phyloP scores from a whole-genome alignment of 1,140 invertebrate genomes.

The Drepana arcuata region DNA sequence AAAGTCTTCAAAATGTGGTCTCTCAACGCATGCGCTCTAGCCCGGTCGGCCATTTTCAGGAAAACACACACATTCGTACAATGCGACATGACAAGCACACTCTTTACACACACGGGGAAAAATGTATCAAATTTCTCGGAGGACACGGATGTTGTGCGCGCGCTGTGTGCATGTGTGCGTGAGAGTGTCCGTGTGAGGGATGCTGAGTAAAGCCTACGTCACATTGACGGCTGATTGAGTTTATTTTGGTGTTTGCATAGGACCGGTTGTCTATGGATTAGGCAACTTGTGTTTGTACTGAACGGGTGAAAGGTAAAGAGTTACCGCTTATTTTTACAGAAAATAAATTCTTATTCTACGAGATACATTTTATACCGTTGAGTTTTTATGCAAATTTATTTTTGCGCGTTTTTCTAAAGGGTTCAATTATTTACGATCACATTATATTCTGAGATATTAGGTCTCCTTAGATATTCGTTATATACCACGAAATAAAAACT shows the following conservation, averaged over 20 bases:
- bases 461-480: too few relatives aligned
- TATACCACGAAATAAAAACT: too few relatives aligned
- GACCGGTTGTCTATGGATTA: constrained; percentile 3
- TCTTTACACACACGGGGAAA: constrained; percentile 6
- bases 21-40: constrained; percentile 20
- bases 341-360: too few relatives aligned
- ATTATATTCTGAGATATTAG: too few relatives aligned
- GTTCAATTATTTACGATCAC: too few relatives aligned
- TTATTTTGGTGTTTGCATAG: constrained; percentile 3
- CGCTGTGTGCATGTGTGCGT: constrained; percentile 11
- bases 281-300: too few relatives aligned
- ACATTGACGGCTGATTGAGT: constrained; percentile 13
- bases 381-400: too few relatives aligned
- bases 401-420: too few relatives aligned
- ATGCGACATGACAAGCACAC: neutral
- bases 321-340: too few relatives aligned
- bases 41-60: constrained; percentile 34
- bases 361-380: too few relatives aligned
- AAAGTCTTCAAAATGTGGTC: too few relatives aligned
- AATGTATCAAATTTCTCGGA: constrained; percentile 20
- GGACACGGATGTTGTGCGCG: constrained; percentile 8
- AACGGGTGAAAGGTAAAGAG: too few relatives aligned
- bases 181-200: constrained; percentile 23
- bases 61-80: constrained; percentile 15
- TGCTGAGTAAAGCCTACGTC: constrained; percentile 24